Conservation (phyloP, 2,113 vertebrate genomes). For the Calonectris borealis region DNA sequence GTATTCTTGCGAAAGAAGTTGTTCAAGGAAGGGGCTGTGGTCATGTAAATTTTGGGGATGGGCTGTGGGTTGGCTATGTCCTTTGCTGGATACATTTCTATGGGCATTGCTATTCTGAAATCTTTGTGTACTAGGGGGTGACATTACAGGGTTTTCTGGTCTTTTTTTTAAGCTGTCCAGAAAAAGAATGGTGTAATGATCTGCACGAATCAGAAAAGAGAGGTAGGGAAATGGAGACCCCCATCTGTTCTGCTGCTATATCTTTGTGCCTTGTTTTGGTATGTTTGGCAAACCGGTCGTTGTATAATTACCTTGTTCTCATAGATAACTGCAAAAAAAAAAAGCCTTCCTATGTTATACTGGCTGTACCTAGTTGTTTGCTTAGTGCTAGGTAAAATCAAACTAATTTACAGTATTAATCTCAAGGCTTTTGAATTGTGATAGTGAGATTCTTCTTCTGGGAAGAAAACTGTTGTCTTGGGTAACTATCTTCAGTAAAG, state of each 20-base stretch:
- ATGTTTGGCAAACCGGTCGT: not conserved
- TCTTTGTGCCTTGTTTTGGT: not conserved
- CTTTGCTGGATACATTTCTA: not conserved
- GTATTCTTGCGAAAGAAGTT: not conserved
- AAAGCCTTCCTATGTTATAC: not conserved
- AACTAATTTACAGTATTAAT: not conserved
- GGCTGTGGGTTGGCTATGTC: not conserved
- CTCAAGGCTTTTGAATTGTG: not conserved
- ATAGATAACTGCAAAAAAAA: not conserved
- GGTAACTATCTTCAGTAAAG: not conserved
- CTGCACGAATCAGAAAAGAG: not conserved
- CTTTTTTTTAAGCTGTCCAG: not conserved
- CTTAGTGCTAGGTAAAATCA: not conserved
- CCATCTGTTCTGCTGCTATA: not conserved
- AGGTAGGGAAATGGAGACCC: not conserved
- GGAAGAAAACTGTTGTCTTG: not conserved
- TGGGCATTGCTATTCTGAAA: not conserved
- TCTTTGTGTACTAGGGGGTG: not conserved
- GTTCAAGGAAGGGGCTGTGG: not conserved
- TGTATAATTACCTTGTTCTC: not conserved
- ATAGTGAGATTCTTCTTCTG: not conserved
- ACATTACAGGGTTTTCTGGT: not conserved
- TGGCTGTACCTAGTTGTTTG: not conserved
- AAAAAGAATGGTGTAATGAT: not conserved
- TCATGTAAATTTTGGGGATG: too few species aligned